Conservation (phyloP, 2,797 vertebrate species). For the Aulostomus chinensis region DNA sequence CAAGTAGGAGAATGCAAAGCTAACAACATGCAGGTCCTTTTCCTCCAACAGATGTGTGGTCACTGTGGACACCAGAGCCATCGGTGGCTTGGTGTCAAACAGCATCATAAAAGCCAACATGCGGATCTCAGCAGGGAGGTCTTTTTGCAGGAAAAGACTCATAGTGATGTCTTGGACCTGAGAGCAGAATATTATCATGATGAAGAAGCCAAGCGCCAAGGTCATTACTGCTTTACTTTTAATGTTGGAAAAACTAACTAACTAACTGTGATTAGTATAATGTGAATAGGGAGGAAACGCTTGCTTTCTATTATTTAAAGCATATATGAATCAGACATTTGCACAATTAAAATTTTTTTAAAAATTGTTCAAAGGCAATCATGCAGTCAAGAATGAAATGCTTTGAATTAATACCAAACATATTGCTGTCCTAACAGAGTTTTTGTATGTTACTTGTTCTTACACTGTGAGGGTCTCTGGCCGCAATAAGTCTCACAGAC, state of each 20-base stretch:
- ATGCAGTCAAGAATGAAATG: no score
- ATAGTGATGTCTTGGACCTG: slow-evolving; percentile 86
- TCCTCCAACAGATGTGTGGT: slow-evolving; percentile 79
- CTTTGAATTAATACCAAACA: background rate
- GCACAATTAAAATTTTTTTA: no score
- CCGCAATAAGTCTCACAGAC: slow-evolving; percentile 82
- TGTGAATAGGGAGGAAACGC: no score
- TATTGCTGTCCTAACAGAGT: background rate
- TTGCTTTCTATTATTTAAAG: no score
- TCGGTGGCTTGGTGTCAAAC: slow-evolving; percentile 84
- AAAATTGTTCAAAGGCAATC: no score
- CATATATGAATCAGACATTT: no score
- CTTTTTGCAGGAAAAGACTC: slow-evolving; percentile 77
- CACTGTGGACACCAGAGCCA: slow-evolving; percentile 78
- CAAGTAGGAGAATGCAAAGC: slow-evolving; percentile 84
- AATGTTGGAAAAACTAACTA: no score
- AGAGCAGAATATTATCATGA: slow-evolving; percentile 10
- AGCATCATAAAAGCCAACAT: slow-evolving; percentile 82
- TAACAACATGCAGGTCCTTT: slow-evolving; percentile 80
- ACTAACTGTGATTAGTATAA: no score
- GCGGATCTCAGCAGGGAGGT: slow-evolving; percentile 71
- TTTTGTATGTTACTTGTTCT: slow-evolving; percentile 36
- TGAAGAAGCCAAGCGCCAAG: no score
- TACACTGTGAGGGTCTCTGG: slow-evolving; percentile 82
- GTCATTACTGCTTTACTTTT: no score